Evolutionary conservation across 2,888 invertebrate genomes (phyloP), one percentile per base, ranked within the genome.

Genomic region (Metacarcinus magister): DNA sequence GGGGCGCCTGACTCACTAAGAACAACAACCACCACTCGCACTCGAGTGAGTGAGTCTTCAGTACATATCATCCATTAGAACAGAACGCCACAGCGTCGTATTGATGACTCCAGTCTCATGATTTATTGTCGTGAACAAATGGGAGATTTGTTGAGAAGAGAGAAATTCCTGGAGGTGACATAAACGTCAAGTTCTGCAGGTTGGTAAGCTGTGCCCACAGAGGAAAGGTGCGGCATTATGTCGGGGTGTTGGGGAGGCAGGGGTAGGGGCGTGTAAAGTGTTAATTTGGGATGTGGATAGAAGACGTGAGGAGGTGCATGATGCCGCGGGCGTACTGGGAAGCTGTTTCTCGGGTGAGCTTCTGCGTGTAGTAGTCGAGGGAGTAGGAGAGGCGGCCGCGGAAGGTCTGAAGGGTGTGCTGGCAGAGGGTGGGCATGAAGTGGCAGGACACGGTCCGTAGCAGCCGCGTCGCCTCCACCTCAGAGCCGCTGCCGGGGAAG

Each of bases 371-470:
- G 94, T 97, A 97, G 93, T 97, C 97, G 75, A 97, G 96, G 44
- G 97, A 96, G 93, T 97, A 97, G 92, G 91, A 96, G 54, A 97
- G 95, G 60, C 96, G 95, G 16, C 97, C 97, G 19, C 97, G 94
- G 92, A 97, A 97, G 39, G 97, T 97, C 94, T 97, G 97, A 13
- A 97, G 95, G 16, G 97, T 97, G 94, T 97, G 97, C 82, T 97
- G 97, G 92, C 97, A 97, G 48, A 97, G 94, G 23, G 96, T 96
- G 93, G 96, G 97, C 97, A 97, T 96, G 95, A 96, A 96, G 95
- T 97, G 97, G 82, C 97, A 96, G 7, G 96, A 96, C 10, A 97
- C 96, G 19, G 97, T 96, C 60, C 97, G 97, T 23, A 97, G 92
- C n/a, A 97, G 94, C 82, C 95, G 94, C 7, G 97, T 67, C 43